Base-by-base conservation (phyloP, 1,140 invertebrate genomes). In the Drosophila santomea region DNA sequence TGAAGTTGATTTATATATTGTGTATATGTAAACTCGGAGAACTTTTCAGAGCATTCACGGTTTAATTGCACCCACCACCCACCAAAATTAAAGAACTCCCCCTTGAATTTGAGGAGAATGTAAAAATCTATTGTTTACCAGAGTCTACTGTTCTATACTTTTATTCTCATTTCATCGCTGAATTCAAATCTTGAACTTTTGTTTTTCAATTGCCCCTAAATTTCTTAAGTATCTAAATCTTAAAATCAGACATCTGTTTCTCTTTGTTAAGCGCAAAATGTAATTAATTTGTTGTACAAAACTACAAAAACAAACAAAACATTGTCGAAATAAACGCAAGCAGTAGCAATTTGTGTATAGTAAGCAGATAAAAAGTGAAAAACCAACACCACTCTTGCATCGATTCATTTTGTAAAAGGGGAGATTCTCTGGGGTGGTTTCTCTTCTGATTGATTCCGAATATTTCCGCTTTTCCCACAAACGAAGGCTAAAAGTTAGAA, bases 1-100 rank as follows among this genome's bases (percentile, higher is more conserved):
- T 88, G 84, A 88, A 88, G 84, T 89, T 88, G 84, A 86, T 88
- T 86, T 86, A 86, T 86, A 86, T 88, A 79, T 80, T 85, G 76
- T 85, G 81, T 80, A 84, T 77, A 88, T 80, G 72, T 89, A 74
- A 50, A 74, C 56, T 57, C 51, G 68, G 41, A 74, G 50, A 64
- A 69, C 25, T 69, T 71, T 57, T 71, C 28, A 69, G 57, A 50
- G 73, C 78, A 80, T 80, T 80, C 74, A 81, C 64, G 69, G 80
- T 79, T 82, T 61, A 67, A 78, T 78, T 82, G 63, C 50, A 54
- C 62, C 47, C 52, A 48, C 51, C 66, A 38, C 43, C 64, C 60
- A 68, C 64, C 64, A 64, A 59, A 38, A 69, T 55, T 28, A 11
- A 44, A 36, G 38, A 50, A 62, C 62, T 23, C 32, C 14, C 35